phyloP scores from a whole-genome alignment of 1,140 invertebrate genomes.

The Sarcophaga bullata region DNA sequence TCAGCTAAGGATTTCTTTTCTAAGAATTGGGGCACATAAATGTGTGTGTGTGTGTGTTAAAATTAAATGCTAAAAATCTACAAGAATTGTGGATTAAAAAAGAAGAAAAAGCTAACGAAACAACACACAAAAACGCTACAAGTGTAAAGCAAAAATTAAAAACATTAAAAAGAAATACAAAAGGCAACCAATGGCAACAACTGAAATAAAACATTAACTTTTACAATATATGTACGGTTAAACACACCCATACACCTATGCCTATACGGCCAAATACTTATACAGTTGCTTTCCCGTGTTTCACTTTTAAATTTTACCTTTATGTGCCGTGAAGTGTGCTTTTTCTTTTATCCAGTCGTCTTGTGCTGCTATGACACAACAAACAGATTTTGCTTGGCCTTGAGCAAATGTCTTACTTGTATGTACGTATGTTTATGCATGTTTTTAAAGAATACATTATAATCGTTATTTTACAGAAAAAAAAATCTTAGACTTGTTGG shows the following conservation, averaged over 20 bases:
- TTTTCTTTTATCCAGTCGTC: neutral
- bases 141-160: constrained; percentile 15
- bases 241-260: neutral
- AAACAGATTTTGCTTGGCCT: constrained; percentile 17
- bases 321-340: neutral
- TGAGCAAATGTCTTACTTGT: neutral
- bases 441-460: too few species aligned
- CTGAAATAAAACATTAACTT: too few species aligned
- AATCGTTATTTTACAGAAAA: too few species aligned
- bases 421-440: too few species aligned
- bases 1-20: constrained; percentile 29
- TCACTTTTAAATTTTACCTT: neutral
- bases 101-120: neutral
- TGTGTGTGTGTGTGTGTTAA: too few species aligned
- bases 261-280: neutral
- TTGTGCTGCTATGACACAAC: constrained; percentile 10
- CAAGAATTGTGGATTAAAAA: too few species aligned
- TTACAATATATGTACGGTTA: neutral
- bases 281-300: neutral
- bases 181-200: neutral
- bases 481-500: too few species aligned
- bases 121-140: neutral
- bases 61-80: constrained; percentile 26
- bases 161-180: constrained; percentile 32
- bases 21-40: constrained; percentile 36